phyloP scores from a whole-genome alignment of 2,797 vertebrate species.

The Hippocampus kuda region DNA sequence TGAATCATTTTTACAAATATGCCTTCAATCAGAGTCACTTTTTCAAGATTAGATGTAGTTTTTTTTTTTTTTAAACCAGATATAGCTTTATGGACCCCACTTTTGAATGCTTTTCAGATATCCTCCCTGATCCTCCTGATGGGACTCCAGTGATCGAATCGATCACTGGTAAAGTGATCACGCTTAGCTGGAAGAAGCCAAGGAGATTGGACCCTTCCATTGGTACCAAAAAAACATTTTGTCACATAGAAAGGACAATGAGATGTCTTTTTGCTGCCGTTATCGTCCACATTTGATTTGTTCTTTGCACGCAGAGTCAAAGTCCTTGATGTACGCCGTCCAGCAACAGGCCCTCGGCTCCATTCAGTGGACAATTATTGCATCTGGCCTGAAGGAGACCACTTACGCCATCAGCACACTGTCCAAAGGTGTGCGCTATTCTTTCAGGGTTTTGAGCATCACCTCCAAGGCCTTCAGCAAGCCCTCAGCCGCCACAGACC shows the following conservation, averaged over 20 bases:
- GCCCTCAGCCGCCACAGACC: conserved; percentile 78
- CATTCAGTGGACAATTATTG: conserved; percentile 86
- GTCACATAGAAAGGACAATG: background rate
- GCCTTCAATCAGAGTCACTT: too few species aligned
- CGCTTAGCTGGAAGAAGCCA: conserved; percentile 84
- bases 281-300: background rate
- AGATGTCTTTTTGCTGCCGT: background rate
- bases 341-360: conserved; percentile 91
- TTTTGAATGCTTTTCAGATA: conserved; percentile 63
- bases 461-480: conserved; percentile 91
- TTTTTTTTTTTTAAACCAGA: too few species aligned
- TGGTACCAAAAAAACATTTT: conserved; percentile 59
- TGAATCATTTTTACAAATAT: background rate
- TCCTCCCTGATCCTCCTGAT: conserved; percentile 89
- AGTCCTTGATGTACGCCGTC: conserved; percentile 80
- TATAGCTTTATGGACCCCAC: background rate
- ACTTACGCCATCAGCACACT: conserved; percentile 72
- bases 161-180: conserved; percentile 85
- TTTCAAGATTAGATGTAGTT: too few species aligned
- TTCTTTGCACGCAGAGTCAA: conserved; percentile 68
- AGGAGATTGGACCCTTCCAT: conserved; percentile 86
- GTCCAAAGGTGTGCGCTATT: conserved; percentile 79
- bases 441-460: conserved; percentile 86
- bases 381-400: conserved; percentile 74
- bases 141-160: conserved; percentile 76